A percentile compares a stretch with the other conserved stretches of the same genome.
Evolutionary conservation across 2,888 invertebrate genomes (phyloP).

Genomic region (Luffia ferchaultella): DNA sequence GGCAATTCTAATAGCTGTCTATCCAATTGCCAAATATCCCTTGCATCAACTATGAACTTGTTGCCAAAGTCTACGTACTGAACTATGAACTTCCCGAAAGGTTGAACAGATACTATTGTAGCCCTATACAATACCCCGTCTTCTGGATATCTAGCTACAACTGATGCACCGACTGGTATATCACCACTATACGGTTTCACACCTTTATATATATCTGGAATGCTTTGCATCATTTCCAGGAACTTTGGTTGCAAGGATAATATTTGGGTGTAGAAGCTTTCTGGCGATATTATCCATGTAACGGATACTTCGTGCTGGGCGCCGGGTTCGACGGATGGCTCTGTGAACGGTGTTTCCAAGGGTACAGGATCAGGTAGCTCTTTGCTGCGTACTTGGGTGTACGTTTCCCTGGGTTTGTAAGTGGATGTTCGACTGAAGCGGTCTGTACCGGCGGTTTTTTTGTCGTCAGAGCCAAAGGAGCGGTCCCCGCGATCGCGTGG

Average conservation of each 20-base stretch:
- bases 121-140: conserved; percentile 79
- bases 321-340: conserved; percentile 53
- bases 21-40: conserved; percentile 76
- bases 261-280: conserved; percentile 73
- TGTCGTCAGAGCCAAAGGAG: conserved; percentile 37
- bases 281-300: conserved; percentile 80
- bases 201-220: conserved; percentile 72
- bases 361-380: conserved; percentile 51
- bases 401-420: conserved; percentile 35
- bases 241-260: conserved; percentile 62
- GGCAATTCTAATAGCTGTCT: conserved; percentile 71
- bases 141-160: conserved; percentile 74
- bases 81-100: conserved; percentile 69
- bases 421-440: conserved; percentile 38
- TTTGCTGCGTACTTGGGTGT: conserved; percentile 39
- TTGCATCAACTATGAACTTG: conserved; percentile 67
- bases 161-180: conserved; percentile 67
- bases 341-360: conserved; percentile 50
- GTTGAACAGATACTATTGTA: conserved; percentile 66
- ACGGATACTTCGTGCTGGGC: conserved; percentile 67
- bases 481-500: conserved; percentile 43
- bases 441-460: too few species aligned
- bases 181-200: conserved; percentile 41
- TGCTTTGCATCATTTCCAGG: conserved; percentile 73
- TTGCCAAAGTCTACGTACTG: conserved; percentile 83